A percentile compares a stretch with the other conserved stretches of the same genome.
Evolutionary conservation across 1,140 invertebrate genomes (phyloP).

Genomic region (Solenopsis invicta): DNA sequence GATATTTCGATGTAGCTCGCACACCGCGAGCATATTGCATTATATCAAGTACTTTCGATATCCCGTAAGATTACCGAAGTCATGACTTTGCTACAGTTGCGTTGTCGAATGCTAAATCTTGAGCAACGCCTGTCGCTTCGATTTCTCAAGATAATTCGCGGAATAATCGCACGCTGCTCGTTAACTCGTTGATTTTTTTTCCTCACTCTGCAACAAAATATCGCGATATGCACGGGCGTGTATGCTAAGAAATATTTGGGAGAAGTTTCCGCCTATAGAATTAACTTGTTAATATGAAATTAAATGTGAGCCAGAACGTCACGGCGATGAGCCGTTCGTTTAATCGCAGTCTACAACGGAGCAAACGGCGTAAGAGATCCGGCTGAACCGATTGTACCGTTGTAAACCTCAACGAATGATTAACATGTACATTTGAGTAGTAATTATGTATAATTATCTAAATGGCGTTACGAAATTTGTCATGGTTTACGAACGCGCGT

Average conservation of each 20-base stretch:
- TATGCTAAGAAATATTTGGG: background rate
- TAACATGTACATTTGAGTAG: conserved; percentile 18
- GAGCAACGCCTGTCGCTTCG: conserved; percentile 16
- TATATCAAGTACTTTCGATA: background rate
- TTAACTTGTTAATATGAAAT: conserved; percentile 28
- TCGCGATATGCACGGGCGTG: background rate
- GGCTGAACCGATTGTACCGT: conserved; percentile 48
- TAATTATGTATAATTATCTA: conserved; percentile 63
- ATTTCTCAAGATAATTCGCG: conserved; percentile 9
- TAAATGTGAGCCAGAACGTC: conserved; percentile 12
- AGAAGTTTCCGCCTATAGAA: background rate
- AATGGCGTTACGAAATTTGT: conserved; percentile 48
- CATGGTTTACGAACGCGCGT: conserved; percentile 65
- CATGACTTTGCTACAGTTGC: conserved; percentile 13
- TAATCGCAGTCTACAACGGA: conserved; percentile 22
- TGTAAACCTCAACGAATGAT: conserved; percentile 53
- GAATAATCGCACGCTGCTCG: background rate
- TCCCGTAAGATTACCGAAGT: conserved; percentile 24
- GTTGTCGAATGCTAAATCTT: background rate
- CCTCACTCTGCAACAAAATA: background rate
- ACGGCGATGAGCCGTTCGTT: conserved; percentile 27
- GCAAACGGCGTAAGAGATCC: conserved; percentile 39
- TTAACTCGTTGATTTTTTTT: conserved; percentile 1
- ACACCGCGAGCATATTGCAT: background rate
- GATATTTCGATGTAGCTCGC: conserved; percentile 18